Base-by-base conservation (phyloP, 2,797 vertebrate species). In the Oophaga sylvatica region DNA sequence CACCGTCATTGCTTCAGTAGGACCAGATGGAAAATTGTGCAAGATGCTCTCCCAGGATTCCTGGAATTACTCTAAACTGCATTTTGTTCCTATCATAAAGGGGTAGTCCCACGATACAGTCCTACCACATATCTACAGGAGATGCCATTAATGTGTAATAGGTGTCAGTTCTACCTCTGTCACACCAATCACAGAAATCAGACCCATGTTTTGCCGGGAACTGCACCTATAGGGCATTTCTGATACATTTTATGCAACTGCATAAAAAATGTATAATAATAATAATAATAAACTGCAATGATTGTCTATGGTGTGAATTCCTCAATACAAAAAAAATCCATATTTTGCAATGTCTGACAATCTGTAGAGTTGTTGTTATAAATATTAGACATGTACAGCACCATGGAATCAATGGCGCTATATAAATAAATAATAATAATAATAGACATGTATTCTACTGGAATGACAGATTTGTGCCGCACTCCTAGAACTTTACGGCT, bases 1-100 rank as follows among this genome's bases (percentile, higher is more conserved):
- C 80, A 81, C 57, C 16, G 53, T 65, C 41, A 48, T 75, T 19
- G 31, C 70, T 73, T 41, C 70, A 73, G 70, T 41, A 73, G 31
- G 65, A 65, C 59, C 60, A 81, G 13, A 67, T 41, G 60, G 62
- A 81, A 67, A 48, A 81, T 81, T 81, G 80, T 29, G 80, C 80
- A 81, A 81, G 80, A 67, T 81, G 62, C 63, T 48, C 35, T 81
- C 62, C 62, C 77, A 8, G 48, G 2, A 35, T 57, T 59, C 56
- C 62, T 45, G 59, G 78, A 62, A 41, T 80, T 31, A 63, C 70
- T 48, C 20, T 22, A 19, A 13, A 8, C 41, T 75, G 41, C 20
- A 48, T 75, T 75, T 41, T 75, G 31, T 5, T 22, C 13, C 20
- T 48, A n/a, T 22, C 20, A 9, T 71, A 41, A 71, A 71, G 29